Evolutionary conservation across 2,888 invertebrate species (phyloP), one percentile per base, ranked within the genome.

Genomic region (Andricus quercusramuli): DNA sequence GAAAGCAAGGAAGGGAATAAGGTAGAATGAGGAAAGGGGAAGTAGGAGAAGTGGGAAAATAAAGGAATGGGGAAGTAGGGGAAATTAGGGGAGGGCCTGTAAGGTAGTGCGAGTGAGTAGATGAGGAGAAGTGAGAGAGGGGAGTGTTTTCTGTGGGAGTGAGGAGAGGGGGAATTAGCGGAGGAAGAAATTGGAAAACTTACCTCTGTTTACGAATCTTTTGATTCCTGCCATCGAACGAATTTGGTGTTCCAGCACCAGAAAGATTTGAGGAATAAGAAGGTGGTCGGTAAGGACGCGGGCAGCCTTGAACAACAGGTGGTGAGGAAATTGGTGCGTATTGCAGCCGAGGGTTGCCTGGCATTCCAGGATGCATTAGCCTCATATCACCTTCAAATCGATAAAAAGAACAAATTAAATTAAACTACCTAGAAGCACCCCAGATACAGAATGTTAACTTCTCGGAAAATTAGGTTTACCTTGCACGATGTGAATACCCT

Each of bases 141-240:
- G 8, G 8, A 32, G 29, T 29, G 29, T 29, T 29, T 29, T 2
- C 32, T 0, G 32, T 6, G 9, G 8, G 9, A 37, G 37, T 37
- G 37, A 37, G 8, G 0, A 37, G 8, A 0, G 8, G 8, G 8
- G 9, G 1, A 37, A 37, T 8, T 8, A 37, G 37, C 1, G 8
- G 37, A 9, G 1, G 9, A 9, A 32, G 1, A 37, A 29, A 3
- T 29, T 13, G 9, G 41, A 2, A 13, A 47, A 70, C 29, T 83
- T 85, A 92, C 92, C 92, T 92, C 83, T 90, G 91, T 90, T 92
- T 92, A 77, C 91, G 91, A 85, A 92, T 89, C 85, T 92, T 92
- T 83, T 85, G 90, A 86, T 88, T 91, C 82, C 90, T 89, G 62
- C 91, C 90, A 80, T 92, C 92, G 77, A 90, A 91, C 70, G 91